These are phyloP conservation scores for Gorsachius magnificus DNA, from an alignment of 2,797 vertebrate species.

Conservation along the genomic window DNA sequence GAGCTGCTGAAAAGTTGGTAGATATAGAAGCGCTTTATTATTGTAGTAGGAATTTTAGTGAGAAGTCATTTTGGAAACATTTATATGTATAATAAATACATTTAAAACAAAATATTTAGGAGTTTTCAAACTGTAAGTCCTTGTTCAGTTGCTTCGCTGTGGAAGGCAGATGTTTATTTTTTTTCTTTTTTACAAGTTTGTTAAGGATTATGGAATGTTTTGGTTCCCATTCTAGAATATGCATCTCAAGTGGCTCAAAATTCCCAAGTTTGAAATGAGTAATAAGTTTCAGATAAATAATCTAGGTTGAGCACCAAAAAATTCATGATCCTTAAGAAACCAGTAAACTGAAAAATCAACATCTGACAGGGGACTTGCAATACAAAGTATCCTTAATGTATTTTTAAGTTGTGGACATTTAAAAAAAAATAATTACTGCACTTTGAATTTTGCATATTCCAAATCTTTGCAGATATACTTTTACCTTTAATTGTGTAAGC, in stretches of 20 bases:
- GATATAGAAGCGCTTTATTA: slow-evolving; percentile 16
- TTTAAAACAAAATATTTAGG: slow-evolving; percentile 52
- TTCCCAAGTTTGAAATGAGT: slow-evolving; percentile 47
- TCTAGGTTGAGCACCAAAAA: slow-evolving; percentile 43
- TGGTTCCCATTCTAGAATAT: slow-evolving; percentile 55
- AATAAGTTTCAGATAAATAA: slow-evolving; percentile 54
- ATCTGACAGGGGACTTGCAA: slow-evolving; percentile 16
- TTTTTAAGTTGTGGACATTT: slow-evolving; percentile 39
- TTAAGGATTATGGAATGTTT: slow-evolving; percentile 64
- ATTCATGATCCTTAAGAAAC: slow-evolving; percentile 54
- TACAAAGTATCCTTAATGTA: neutral
- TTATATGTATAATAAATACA: slow-evolving; percentile 35
- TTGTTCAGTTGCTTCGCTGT: slow-evolving; percentile 10
- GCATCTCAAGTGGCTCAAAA: slow-evolving; percentile 63
- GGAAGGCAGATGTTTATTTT: slow-evolving; percentile 67
- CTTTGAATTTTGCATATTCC: slow-evolving; percentile 34
- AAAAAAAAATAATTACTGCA: neutral
- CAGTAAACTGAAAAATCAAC: slow-evolving; percentile 49
- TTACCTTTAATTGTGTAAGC: slow-evolving; percentile 46
- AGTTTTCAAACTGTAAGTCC: slow-evolving; percentile 31
- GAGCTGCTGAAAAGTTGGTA: neutral
- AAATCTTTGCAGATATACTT: neutral
- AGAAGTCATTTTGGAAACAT: slow-evolving; percentile 43
- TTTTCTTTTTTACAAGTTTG: slow-evolving; percentile 65
- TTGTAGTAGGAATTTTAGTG: slow-evolving; percentile 20